phyloP scores from a whole-genome alignment of 2,888 invertebrate genomes.

The Pogonocherus hispidulus region DNA sequence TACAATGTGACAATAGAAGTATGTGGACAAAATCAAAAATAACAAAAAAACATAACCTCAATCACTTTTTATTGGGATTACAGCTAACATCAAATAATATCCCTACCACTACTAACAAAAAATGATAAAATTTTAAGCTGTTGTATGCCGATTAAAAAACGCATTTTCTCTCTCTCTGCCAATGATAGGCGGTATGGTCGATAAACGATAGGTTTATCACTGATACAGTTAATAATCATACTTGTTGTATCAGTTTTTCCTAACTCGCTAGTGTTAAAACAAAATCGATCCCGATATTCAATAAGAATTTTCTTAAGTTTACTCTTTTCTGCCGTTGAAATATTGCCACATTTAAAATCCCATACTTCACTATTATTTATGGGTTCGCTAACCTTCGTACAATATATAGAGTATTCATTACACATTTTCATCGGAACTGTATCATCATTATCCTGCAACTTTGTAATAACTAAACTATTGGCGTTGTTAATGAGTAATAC shows the following conservation, averaged over 20 bases:
- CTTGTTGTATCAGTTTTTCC: not conserved
- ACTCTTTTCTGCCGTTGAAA: not conserved
- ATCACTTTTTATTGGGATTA: too few relatives aligned
- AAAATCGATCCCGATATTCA: slow-evolving; percentile 12
- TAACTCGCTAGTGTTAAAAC: slow-evolving; percentile 7
- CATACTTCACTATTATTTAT: not conserved
- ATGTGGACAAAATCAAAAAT: too few relatives aligned
- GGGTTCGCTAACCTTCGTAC: not conserved
- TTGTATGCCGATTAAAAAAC: too few relatives aligned
- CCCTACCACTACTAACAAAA: too few relatives aligned
- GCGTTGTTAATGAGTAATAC: slow-evolving; percentile 5
- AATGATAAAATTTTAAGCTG: too few relatives aligned
- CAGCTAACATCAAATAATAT: too few relatives aligned
- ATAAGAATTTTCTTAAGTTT: slow-evolving; percentile 11
- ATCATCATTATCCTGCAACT: not conserved
- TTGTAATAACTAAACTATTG: not conserved
- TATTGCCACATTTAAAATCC: not conserved
- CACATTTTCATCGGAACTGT: not conserved
- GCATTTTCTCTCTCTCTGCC: slow-evolving; percentile 4
- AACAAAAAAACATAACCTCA: too few relatives aligned
- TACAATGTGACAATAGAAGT: too few relatives aligned
- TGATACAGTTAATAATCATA: slow-evolving; percentile 1
- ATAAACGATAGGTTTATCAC: slow-evolving; percentile 19
- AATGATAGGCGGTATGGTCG: slow-evolving; percentile 14
- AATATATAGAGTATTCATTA: slow-evolving; percentile 14